A percentile compares a stretch with the other conserved stretches of the same genome.
Evolutionary conservation across 2,888 invertebrate genomes (phyloP).

Genomic region (Polydrusus tereticollis): DNA sequence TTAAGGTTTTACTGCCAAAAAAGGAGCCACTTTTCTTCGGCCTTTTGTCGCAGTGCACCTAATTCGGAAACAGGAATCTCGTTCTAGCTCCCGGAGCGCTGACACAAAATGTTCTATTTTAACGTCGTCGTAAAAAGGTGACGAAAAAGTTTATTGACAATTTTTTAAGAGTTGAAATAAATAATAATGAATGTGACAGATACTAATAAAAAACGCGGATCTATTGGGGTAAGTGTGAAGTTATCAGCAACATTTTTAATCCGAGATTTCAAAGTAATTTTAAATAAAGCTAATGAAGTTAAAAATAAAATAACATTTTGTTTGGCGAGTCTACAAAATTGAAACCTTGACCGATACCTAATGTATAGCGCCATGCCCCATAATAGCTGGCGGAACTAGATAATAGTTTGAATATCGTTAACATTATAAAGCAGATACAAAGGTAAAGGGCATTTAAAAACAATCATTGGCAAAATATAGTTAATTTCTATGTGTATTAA

Average conservation of each 20-base stretch:
- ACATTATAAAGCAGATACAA: not conserved
- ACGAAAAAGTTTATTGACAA: not conserved
- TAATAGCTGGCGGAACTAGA: slow-evolving; percentile 29
- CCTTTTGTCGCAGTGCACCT: slow-evolving; percentile 33
- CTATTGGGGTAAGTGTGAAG: slow-evolving; percentile 17
- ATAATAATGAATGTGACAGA: slow-evolving; percentile 23
- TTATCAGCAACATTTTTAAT: not conserved
- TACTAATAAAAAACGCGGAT: slow-evolving; percentile 34
- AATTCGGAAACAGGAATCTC: not conserved
- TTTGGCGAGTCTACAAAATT: slow-evolving; percentile 20
- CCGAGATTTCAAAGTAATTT: too few relatives aligned
- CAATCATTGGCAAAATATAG: too few relatives aligned
- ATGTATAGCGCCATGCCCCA: slow-evolving; percentile 30
- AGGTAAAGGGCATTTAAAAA: not conserved
- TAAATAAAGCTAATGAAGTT: too few relatives aligned
- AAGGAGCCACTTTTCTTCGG: not conserved
- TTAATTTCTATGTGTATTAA: too few relatives aligned
- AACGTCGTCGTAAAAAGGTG: not conserved
- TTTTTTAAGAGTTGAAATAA: not conserved
- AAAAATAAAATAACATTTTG: slow-evolving; percentile 8
- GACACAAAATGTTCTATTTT: slow-evolving; percentile 6
- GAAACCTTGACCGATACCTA: slow-evolving; percentile 29
- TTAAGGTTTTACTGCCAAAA: slow-evolving; percentile 6
- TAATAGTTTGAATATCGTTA: slow-evolving; percentile 23
- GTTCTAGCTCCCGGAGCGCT: not conserved